Base-by-base conservation (phyloP, 2,113 vertebrate species). In the Onychorhynchus coronatus region DNA sequence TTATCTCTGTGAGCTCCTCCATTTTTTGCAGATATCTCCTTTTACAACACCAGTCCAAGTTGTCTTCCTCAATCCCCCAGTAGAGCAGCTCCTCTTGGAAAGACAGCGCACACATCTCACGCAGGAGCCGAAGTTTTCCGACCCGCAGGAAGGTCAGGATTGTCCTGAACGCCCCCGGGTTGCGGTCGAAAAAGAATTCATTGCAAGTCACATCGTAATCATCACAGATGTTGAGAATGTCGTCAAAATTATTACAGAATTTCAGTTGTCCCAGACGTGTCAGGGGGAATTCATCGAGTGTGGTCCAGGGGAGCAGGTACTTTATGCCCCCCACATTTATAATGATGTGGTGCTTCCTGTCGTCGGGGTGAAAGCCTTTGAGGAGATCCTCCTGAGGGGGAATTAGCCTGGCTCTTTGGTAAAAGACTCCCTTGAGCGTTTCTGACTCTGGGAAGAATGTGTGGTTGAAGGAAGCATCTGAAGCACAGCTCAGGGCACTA, bases 151-250 rank as follows among this genome's bases (percentile, higher is more conserved):
- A 99, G 50, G 99, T 99, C 97, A 99, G 98, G 98, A 99, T 99
- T 94, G 98, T 99, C 68, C 99, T 98, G 96, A 99, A 99, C 25
- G 99, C 99, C 9, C 99, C 98, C 0, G 99, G 99, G 97, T 98
- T 99, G 86, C 99, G 99, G 97, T 99, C 99, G 6, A 99, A 99
- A 98, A 99, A 99, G 98, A 99, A 99, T 91, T 99, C 99, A 0
- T 99, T 99, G 96, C 98, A 99, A 1, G 98, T 97, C 47, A 99
- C 99, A 0, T 99, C 99, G 0, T 99, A 99, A 96, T 99, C 99
- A 0, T 99, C 99, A 11, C 99, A 99, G 93, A 99, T 97, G 24
- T 98, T 97, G 96, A 99, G 99, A 97, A 99, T 99, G 97, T 99
- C 99, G 0, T 99, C 99, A 25, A 99, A 99, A 96, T 98, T 99